Base-by-base conservation (phyloP, 1,140 invertebrate species). In the Drosophila pachea region DNA sequence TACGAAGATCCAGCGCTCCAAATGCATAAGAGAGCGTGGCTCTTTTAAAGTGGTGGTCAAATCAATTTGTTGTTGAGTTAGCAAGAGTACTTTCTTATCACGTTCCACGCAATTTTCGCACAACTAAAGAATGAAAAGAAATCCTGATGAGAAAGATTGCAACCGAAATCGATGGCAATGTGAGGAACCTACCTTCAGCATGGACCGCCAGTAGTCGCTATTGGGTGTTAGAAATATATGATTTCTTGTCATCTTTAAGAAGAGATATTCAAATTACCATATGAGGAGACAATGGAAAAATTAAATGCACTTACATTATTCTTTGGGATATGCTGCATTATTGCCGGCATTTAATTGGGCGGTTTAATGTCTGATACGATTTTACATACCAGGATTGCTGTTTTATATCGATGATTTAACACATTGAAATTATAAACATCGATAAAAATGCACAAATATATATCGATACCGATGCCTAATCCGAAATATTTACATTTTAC, bases 161-260 rank as follows among this genome's bases (percentile, higher is more conserved):
- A 1, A 8, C 7, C n/a, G 5, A 4, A 14, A 40, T 49, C 22
- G 22, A 22, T 3, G 22, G 22, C 22, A 22, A 22, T 22, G 22
- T 22, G 22, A 22, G 4, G 35, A 14, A 4, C 54, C 55, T 50
- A 83, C 78, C 73, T 75, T 68, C 2, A 38, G 11, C 65, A 83
- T 14, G 32, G 67, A 40, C n/a, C 45, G 65, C 11, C 11, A 45
- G 48, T 83, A 83, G 4, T 84, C 68, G 31, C 59, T 58, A 45
- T 69, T 84, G n/a, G 38, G 48, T 38, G 73, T 32, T 31, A 84
- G 12, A 8, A 73, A 69, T 33, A 83, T 79, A 38, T 78, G 67
- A 71, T 83, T 75, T 33, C 35, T 60, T 5, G 38, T 42, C 4
- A 48, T 7, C 54, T 68, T 43, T 32, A 43, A 60, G 4, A 2